A percentile compares a stretch with the other conserved stretches of the same genome.
Conservation (phyloP, 2,113 vertebrate species). For the Plecotus auritus region DNA sequence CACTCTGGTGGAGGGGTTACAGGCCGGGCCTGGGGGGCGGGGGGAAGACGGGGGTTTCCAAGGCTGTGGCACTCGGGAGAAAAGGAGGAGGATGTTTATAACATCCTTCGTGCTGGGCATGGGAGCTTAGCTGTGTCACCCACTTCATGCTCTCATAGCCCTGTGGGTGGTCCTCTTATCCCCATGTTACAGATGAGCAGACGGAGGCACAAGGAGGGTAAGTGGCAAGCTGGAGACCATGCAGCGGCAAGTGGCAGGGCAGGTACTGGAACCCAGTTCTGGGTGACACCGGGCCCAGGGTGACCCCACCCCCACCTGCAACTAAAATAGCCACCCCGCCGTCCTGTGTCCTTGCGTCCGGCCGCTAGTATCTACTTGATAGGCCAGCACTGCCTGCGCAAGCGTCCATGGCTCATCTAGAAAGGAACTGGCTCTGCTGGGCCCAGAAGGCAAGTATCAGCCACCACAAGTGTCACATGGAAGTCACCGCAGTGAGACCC, state of each 20-base stretch:
- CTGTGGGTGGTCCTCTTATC: not conserved
- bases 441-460: not conserved
- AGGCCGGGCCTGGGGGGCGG: not conserved
- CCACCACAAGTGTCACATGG: rapidly evolving
- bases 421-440: not conserved
- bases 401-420: not conserved
- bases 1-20: not conserved
- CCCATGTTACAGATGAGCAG: not conserved
- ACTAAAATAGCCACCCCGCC: not conserved
- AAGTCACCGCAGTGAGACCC: not conserved
- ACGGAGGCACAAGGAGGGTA: not conserved
- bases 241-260: not conserved
- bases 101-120: not conserved
- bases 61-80: not conserved
- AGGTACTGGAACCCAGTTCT: not conserved
- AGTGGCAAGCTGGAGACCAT: not conserved
- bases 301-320: not conserved
- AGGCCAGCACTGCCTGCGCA: too few species aligned
- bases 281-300: not conserved
- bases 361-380: too few species aligned
- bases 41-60: not conserved
- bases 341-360: rapidly evolving
- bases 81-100: not conserved
- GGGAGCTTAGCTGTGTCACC: not conserved
- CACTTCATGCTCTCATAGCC: not conserved